Base-by-base conservation (phyloP, 1,140 invertebrate genomes). In the Acromyrmex heyeri region DNA sequence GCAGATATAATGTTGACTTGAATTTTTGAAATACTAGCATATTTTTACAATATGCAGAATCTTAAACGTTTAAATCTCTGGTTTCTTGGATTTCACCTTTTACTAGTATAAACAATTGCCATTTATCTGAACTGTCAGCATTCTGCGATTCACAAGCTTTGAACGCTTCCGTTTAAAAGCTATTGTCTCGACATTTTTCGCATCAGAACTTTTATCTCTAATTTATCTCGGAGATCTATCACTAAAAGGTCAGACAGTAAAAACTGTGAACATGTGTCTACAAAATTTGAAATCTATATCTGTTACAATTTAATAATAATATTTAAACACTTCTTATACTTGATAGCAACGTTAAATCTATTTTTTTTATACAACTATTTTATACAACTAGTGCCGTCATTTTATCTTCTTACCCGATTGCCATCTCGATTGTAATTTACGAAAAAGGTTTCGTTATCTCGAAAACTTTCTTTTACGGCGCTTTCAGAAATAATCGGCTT, bases 401-500 rank as follows among this genome's bases (percentile, higher is more conserved):
- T 64, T 53, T 24, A 14, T 30, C 30, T 18, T 59, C 7, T 73
- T 7, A 16, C 48, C 7, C 53, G 62, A 30, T 65, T 34, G 38
- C n/a, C 18, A 7, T 18, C 10, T 1, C 18, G 18, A 24, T 69
- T 69, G n/a, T 44, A 55, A 24, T 67, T 8, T 34, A 18, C 14
- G n/a, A 79, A 34, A 21, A 34, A 44, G 38, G 4, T 53, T 67
- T 34, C 14, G 30, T 55, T 69, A 55, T 21, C 24, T 44, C 3
- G 62, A 55, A 38, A 79, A 79, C 48, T 69, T 79, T 38, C 62
- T 34, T 24, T 21, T 30, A 44, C 34, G 34, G 59, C 21, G 38
- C 61, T 69, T 55, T 69, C 10, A 69, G 10, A 81, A 57, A 69
- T 79, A 81, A 81, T 81, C 77, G 27, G 30, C 21, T 69, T 12